Percentiles rank a stretch among this genome's conserved stretches.
Evolutionary conservation across 2,113 vertebrate species (phyloP).

Genomic region (Lipotes vexillifer): DNA sequence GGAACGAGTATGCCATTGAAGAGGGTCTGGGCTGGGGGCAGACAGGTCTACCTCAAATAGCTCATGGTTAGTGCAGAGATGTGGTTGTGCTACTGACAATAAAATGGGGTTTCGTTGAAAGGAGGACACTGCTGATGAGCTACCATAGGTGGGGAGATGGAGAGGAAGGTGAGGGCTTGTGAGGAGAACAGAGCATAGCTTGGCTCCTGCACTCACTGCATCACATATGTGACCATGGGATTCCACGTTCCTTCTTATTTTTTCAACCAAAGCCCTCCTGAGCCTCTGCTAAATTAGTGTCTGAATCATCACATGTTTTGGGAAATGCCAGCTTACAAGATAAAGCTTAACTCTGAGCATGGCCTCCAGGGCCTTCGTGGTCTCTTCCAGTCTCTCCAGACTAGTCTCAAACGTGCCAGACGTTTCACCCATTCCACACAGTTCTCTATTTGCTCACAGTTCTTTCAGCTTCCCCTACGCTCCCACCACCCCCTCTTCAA

Average conservation of each 20-base stretch:
- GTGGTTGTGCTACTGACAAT: not conserved
- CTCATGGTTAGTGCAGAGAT: not conserved
- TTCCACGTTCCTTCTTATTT: not conserved
- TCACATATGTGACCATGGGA: not conserved
- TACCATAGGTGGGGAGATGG: not conserved
- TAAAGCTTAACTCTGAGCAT: not conserved
- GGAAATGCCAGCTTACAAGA: not conserved
- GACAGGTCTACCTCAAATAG: not conserved
- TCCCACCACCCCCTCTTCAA: fast-evolving
- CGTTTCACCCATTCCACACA: too few species aligned
- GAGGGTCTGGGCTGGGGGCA: not conserved
- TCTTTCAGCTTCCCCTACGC: not conserved
- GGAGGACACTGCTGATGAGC: not conserved
- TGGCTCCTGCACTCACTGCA: not conserved
- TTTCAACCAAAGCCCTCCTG: not conserved
- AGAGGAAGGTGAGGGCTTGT: not conserved
- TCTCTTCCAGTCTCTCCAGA: not conserved
- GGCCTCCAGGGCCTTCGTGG: not conserved
- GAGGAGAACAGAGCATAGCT: not conserved
- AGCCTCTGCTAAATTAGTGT: not conserved
- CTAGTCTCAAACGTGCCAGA: not conserved
- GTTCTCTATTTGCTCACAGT: not conserved
- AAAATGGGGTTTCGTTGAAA: not conserved
- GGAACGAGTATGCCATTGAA: not conserved
- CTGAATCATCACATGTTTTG: not conserved